Evolutionary conservation across 2,797 vertebrate genomes (phyloP), one percentile per base, ranked within the genome.

Genomic region (Cheirogaleus major): DNA sequence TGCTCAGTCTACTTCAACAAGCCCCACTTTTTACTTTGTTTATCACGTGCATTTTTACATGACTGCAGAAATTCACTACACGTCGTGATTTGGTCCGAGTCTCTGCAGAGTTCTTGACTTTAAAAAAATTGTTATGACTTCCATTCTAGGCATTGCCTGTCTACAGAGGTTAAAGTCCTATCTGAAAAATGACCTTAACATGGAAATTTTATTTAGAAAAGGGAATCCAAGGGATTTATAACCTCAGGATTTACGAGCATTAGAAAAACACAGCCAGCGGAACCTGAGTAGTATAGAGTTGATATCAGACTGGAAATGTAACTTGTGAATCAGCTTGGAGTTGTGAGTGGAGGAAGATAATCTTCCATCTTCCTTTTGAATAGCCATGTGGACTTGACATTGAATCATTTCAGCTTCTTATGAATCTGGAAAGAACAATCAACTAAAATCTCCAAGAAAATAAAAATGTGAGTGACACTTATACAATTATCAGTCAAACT

Each of bases 391-490:
- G 6, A n/a, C 79, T 83, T 25, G 95, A 95, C 97, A 59, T 1
- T 73, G 95, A 90, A 81, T 18, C 80, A 92, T 96, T 91, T 96
- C 41, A 73, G 1, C 73, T 85, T 93, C 89, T 30, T 73, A 22
- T 59, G 67, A 95, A 92, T 97, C 96, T 65, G n/a, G 17, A 52
- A 96, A 65, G 90, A 96, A 96, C 89, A 80, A 92, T 9, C 91
- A 92, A 95, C 61, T 96, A 67, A 87, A 79, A 4, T 7, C 82
- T 72, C 10, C 84, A 96, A 79, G 91, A 83, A 98, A 98, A 96
- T 92, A 95, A 96, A 97, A 97, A 95, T 5, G 79, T 38, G 69
- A 5, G 45, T 45, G 93, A 95, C 92, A 91, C 92, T 96, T 67
- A 93, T 97, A 61, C 79, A 90, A 89, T 80, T 82, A 96, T 81